Percentiles rank a stretch among this genome's conserved stretches.
Conservation (phyloP, 2,888 invertebrate genomes). For the Mythimna lalbum region DNA sequence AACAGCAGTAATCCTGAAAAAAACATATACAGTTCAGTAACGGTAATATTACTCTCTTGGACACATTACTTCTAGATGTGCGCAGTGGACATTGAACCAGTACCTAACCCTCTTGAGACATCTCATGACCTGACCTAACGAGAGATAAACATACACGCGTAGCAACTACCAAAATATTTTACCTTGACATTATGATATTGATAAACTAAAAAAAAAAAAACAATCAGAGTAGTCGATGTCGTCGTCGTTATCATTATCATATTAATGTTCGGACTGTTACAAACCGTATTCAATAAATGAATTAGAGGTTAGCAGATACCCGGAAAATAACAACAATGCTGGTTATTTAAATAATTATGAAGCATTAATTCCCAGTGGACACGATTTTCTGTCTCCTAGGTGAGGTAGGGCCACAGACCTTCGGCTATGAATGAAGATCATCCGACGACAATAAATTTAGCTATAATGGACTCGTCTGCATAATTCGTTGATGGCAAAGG, state of each 20-base stretch:
- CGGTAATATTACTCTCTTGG: background rate
- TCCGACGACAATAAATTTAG: background rate
- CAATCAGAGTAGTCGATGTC: slow-evolving; percentile 4
- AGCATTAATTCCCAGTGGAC: slow-evolving; percentile 16
- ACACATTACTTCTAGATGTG: background rate
- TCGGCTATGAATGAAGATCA: slow-evolving; percentile 7
- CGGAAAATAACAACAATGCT: slow-evolving; percentile 31
- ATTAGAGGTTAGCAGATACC: background rate
- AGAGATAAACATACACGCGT: slow-evolving; percentile 17
- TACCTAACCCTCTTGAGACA: slow-evolving; percentile 3
- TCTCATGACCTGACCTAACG: slow-evolving; percentile 9
- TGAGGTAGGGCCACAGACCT: slow-evolving; percentile 13
- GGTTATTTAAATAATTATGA: slow-evolving; percentile 16
- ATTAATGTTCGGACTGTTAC: slow-evolving; percentile 1
- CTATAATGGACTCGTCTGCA: background rate
- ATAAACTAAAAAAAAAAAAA: slow-evolving; percentile 28
- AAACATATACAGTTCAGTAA: slow-evolving; percentile 8
- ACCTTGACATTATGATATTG: slow-evolving; percentile 44
- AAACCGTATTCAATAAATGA: slow-evolving; percentile 18
- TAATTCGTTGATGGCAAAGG: background rate
- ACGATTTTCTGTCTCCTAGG: slow-evolving; percentile 7
- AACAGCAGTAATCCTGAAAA: slow-evolving; percentile 70
- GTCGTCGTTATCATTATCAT: slow-evolving; percentile 10
- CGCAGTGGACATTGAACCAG: background rate
- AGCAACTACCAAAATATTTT: slow-evolving; percentile 32